Evolutionary conservation across 2,888 invertebrate species (phyloP).

Genomic region (Tetragnatha montana): DNA sequence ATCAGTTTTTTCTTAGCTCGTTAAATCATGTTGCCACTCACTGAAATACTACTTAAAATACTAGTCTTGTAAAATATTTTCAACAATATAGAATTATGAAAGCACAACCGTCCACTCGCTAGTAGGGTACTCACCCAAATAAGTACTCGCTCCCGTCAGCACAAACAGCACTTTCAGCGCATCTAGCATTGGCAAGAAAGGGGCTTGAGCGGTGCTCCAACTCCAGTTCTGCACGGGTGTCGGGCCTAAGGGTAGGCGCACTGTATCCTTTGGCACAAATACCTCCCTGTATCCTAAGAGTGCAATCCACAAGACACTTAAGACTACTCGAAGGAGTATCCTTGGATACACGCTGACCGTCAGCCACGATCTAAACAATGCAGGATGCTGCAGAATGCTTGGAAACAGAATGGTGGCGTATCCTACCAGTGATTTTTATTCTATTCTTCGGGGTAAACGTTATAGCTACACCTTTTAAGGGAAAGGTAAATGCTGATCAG

Average conservation of each 20-base stretch:
- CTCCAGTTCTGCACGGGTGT: constrained; percentile 4
- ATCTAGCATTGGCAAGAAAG: constrained; percentile 72
- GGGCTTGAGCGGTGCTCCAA: constrained; percentile 20
- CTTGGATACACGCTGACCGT: not conserved
- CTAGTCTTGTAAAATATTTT: no score
- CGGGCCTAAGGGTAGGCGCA: not conserved
- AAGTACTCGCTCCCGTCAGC: constrained; percentile 73
- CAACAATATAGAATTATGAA: not conserved
- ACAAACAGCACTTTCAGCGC: constrained; percentile 73
- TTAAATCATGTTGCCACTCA: no score
- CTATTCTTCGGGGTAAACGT: no score
- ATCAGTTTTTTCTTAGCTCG: no score
- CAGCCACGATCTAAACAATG: not conserved
- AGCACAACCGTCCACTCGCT: constrained; percentile 3
- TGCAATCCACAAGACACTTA: not conserved
- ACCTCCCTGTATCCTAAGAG: not conserved
- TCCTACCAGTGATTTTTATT: no score
- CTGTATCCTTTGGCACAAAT: constrained; percentile 5
- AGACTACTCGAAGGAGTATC: not conserved
- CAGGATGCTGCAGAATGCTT: not conserved
- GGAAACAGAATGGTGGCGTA: not conserved
- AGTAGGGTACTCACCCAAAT: constrained; percentile 70
- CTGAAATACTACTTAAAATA: not conserved
- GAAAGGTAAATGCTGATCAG: no score
- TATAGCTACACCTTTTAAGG: no score